Evolutionary conservation across 2,888 invertebrate genomes (phyloP).

Genomic region (Caenorhabditis wallacei): DNA sequence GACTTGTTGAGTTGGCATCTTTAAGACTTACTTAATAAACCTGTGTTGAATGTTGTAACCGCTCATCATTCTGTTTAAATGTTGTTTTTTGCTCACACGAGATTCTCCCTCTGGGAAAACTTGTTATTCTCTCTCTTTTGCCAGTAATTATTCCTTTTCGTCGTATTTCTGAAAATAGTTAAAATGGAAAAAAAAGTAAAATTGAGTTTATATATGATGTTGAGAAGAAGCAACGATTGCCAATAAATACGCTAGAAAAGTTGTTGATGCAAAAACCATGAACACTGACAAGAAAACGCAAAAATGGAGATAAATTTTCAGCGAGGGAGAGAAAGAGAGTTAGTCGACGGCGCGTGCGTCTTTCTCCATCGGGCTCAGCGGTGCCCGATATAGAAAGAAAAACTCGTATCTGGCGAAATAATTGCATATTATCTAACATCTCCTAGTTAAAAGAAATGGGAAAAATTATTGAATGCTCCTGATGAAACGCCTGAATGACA

Average conservation of each 20-base stretch:
- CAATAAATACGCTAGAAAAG: background rate
- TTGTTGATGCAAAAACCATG: slow-evolving; percentile 3
- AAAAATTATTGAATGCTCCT: slow-evolving; percentile 1
- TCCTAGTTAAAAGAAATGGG: background rate
- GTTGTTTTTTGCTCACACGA: slow-evolving; percentile 28
- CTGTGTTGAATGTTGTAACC: slow-evolving; percentile 35
- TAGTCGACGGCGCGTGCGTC: slow-evolving; percentile 26
- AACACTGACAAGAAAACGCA: slow-evolving; percentile 1
- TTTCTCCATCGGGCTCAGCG: slow-evolving; percentile 22
- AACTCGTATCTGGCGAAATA: slow-evolving; percentile 17
- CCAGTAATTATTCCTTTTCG: slow-evolving; percentile 29
- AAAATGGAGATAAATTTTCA: slow-evolving; percentile 40
- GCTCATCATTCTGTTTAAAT: slow-evolving; percentile 17
- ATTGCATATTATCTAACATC: slow-evolving; percentile 23
- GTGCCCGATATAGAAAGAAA: slow-evolving; percentile 1
- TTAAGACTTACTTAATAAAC: slow-evolving; percentile 37
- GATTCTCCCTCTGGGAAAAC: slow-evolving; percentile 25
- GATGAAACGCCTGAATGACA: background rate
- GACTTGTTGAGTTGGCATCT: slow-evolving; percentile 41
- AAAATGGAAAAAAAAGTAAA: background rate
- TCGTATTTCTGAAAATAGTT: slow-evolving; percentile 36
- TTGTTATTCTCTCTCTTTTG: slow-evolving; percentile 31
- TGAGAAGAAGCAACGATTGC: background rate
- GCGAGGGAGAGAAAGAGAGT: slow-evolving; percentile 39
- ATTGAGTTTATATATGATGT: background rate